phyloP scores from a whole-genome alignment of 2,113 vertebrate species.

The Clarias macrocephalus region DNA sequence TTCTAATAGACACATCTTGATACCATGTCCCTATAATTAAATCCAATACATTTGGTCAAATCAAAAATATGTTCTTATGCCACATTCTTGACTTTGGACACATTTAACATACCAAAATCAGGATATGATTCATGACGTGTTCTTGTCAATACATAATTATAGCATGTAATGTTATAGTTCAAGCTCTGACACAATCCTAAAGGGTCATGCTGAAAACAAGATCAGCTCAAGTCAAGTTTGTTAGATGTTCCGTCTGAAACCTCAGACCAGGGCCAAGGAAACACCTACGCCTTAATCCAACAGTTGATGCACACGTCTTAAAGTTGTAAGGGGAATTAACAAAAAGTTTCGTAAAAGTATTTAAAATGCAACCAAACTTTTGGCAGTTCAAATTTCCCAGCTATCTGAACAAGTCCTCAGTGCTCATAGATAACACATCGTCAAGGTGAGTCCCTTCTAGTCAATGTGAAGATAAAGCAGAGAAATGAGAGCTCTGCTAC shows the following conservation, averaged over 20 bases:
- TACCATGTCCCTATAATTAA: not conserved
- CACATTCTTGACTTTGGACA: not conserved
- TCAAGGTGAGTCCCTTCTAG: not conserved
- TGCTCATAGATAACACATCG: not conserved
- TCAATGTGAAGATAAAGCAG: not conserved
- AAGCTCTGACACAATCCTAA: not conserved
- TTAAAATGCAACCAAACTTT: constrained; percentile 18
- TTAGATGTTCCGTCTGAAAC: not conserved
- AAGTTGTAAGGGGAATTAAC: not conserved
- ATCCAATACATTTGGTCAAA: not conserved
- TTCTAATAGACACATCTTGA: too few species aligned
- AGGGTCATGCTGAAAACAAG: not conserved
- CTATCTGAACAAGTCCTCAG: not conserved
- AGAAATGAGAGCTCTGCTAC: not conserved
- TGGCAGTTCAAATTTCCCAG: too few species aligned
- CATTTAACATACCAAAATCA: not conserved
- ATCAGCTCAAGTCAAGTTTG: not conserved
- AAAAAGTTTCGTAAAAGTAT: not conserved
- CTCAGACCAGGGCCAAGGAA: not conserved
- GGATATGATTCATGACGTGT: not conserved
- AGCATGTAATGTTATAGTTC: too few species aligned
- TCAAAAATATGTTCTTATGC: not conserved
- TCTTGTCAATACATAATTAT: not conserved
- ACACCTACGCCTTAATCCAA: not conserved
- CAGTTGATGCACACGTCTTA: not conserved